A percentile compares a stretch with the other conserved stretches of the same genome.
Evolutionary conservation across 1,140 invertebrate genomes (phyloP).

Genomic region (Gonatopus flavifemur): DNA sequence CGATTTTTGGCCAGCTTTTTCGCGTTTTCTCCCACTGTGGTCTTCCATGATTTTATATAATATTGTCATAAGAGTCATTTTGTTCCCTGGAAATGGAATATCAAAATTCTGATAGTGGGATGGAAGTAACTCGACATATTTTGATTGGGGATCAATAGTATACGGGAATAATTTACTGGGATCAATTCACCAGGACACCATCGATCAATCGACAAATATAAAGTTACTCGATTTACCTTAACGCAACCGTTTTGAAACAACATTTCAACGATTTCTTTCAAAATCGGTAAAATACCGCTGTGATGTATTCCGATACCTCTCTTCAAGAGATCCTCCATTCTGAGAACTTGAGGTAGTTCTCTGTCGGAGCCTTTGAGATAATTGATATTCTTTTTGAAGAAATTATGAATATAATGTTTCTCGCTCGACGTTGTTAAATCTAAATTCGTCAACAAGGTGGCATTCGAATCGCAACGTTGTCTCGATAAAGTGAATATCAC

Average conservation of each 20-base stretch:
- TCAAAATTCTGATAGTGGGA: too few species aligned
- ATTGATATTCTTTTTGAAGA: slow-evolving; percentile 81
- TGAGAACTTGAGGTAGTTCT: slow-evolving; percentile 83
- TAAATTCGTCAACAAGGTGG: slow-evolving; percentile 65
- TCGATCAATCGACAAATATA: too few species aligned
- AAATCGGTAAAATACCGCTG: slow-evolving; percentile 93
- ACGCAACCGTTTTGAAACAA: slow-evolving; percentile 90
- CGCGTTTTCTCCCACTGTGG: too few species aligned
- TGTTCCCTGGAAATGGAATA: too few species aligned
- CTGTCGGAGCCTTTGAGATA: slow-evolving; percentile 84
- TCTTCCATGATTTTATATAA: too few species aligned
- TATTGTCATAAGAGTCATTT: too few species aligned
- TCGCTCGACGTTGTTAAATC: slow-evolving; percentile 84
- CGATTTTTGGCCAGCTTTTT: too few species aligned
- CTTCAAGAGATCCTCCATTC: slow-evolving; percentile 77
- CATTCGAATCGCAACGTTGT: slow-evolving; percentile 76
- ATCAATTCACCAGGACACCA: too few species aligned
- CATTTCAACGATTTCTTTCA: slow-evolving; percentile 98
- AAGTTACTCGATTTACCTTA: slow-evolving; percentile 76
- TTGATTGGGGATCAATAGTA: too few species aligned
- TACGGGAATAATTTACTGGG: too few species aligned
- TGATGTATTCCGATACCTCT: slow-evolving; percentile 95
- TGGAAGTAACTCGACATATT: too few species aligned
- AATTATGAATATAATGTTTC: slow-evolving; percentile 79
- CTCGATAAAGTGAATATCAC: slow-evolving; percentile 94